phyloP scores from a whole-genome alignment of 2,888 invertebrate genomes.

The Brassicogethes aeneus region DNA sequence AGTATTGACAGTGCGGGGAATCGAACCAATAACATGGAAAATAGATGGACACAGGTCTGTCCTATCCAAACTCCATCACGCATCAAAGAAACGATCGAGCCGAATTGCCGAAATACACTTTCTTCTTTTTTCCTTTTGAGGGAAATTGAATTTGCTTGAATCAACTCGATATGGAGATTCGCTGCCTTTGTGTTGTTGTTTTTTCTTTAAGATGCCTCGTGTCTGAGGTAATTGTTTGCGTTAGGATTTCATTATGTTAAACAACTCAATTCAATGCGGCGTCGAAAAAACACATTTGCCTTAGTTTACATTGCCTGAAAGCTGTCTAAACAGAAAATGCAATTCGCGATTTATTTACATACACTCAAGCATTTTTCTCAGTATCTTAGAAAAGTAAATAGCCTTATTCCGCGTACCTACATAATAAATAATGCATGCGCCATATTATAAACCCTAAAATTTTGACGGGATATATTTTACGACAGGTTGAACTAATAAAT shows the following conservation, averaged over 20 bases:
- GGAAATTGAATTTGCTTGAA: slow-evolving; percentile 3
- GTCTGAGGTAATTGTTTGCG: background rate
- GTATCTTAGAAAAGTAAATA: no score
- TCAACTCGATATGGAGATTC: slow-evolving; percentile 2
- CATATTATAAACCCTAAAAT: no score
- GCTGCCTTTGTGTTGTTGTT: background rate
- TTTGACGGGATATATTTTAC: background rate
- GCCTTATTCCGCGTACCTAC: no score
- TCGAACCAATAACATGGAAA: slow-evolving; percentile 41
- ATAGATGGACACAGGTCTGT: slow-evolving; percentile 36
- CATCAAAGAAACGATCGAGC: slow-evolving; percentile 27
- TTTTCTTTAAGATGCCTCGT: background rate
- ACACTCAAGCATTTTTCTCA: no score
- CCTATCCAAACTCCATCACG: slow-evolving; percentile 29
- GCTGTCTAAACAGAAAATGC: no score
- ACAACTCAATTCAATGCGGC: background rate
- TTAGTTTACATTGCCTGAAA: no score
- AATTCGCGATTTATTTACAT: no score
- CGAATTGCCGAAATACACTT: slow-evolving; percentile 16
- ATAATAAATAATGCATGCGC: no score
- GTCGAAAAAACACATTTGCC: no score
- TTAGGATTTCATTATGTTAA: slow-evolving; percentile 1
- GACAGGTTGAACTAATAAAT: background rate
- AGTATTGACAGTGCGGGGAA: slow-evolving; percentile 36
- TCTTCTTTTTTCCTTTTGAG: slow-evolving; percentile 6